Base-by-base conservation (phyloP, 1,140 invertebrate species). In the Drosophila ficusphila region DNA sequence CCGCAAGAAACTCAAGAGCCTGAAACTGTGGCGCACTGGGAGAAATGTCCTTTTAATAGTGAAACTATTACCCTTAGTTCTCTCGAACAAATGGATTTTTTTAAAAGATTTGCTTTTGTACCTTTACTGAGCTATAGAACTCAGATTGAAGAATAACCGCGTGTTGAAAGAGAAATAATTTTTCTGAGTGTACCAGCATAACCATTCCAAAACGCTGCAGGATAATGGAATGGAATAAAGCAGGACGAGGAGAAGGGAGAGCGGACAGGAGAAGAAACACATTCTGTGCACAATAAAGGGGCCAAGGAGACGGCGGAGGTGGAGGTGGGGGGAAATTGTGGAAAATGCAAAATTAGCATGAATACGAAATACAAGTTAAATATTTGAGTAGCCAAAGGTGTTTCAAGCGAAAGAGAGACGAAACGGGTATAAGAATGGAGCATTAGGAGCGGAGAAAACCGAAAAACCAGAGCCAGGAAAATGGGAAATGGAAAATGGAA, bases 311-410 rank as follows among this genome's bases (percentile, higher is more conserved):
- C 7, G 44, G 12, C 14, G 31, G 41, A 19, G 11, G 36, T 23
- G 33, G 19, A n/a, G n/a, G n/a, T n/a, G 72, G 41, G 54, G 64
- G 74, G 88, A 88, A 88, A 82, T 88, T 89, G 82, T 89, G 78
- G 70, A 88, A 88, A 88, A 88, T 88, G 82, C 82, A 82, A 88
- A 88, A 88, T 88, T 88, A 88, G 82, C 82, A 86, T 88, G 82
- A 89, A 88, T 88, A 88, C 82, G 74, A 88, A 88, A 88, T 82
- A 81, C 78, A 89, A 83, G 82, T 88, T 88, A 88, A 88, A 88
- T 88, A 88, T 88, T 88, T 86, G 82, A 88, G 68, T 58, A 81
- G 73, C 65, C 71, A 47, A 74, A 74, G 71, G 70, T 74, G 60
- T 74, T 61, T 52, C 54, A 39, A 33, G 41, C 36, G 53, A 44